Conservation (phyloP, 2,797 vertebrate genomes). For the Mus spretus region DNA sequence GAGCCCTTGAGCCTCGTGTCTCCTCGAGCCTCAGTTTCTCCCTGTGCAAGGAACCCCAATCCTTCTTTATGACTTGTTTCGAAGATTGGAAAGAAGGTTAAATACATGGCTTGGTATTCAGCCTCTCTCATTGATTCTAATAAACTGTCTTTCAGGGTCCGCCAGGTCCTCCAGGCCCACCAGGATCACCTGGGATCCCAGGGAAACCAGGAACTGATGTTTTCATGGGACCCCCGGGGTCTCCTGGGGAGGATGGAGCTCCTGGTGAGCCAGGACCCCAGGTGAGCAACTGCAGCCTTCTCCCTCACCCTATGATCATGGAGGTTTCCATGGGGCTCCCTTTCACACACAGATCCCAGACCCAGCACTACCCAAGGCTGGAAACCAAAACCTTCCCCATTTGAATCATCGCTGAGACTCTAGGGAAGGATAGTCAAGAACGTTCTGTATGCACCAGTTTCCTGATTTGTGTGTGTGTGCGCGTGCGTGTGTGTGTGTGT, state of each 20-base stretch:
- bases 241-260: constrained; percentile 91
- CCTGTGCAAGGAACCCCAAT: background rate
- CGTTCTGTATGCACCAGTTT: background rate
- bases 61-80: too few species aligned
- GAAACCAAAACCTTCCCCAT: background rate
- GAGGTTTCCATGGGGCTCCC: background rate
- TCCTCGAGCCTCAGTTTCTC: constrained; percentile 32
- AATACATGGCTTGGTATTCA: background rate
- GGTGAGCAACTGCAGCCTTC: constrained; percentile 88
- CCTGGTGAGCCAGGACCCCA: constrained; percentile 91
- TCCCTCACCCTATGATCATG: background rate
- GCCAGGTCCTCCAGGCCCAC: constrained; percentile 93
- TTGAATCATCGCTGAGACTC: background rate
- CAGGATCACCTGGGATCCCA: constrained; percentile 90
- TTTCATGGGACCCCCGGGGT: constrained; percentile 89
- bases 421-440: background rate
- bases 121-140: constrained; percentile 59
- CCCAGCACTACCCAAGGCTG: background rate
- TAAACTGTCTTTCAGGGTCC: constrained; percentile 89
- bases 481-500: too few species aligned
- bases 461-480: background rate
- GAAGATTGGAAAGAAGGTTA: background rate
- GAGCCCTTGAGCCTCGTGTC: background rate
- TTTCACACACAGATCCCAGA: background rate
- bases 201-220: constrained; percentile 86